phyloP scores from a whole-genome alignment of 2,113 vertebrate species.

The Microtus oregoni region DNA sequence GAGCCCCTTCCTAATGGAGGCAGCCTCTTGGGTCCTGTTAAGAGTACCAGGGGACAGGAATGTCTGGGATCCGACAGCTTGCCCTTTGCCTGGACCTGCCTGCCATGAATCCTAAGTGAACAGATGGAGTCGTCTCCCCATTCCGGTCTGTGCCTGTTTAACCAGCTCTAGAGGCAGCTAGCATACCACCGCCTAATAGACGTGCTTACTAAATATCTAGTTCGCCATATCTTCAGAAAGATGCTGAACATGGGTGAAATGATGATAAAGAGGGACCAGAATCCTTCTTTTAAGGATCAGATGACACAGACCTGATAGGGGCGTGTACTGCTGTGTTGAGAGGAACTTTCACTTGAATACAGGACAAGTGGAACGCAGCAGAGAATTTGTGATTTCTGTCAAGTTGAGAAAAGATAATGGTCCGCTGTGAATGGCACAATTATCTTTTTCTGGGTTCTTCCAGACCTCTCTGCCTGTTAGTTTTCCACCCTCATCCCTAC shows the following conservation, averaged over 20 bases:
- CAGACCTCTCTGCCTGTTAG: neutral
- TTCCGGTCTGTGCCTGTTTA: neutral
- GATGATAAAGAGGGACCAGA: neutral
- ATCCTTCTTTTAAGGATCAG: constrained; percentile 18
- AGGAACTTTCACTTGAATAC: neutral
- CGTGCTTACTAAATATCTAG: constrained; percentile 39
- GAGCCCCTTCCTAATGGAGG: neutral
- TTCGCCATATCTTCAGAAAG: neutral
- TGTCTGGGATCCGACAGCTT: neutral
- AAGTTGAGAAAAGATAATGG: neutral
- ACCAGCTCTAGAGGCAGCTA: neutral
- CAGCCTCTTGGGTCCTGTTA: neutral
- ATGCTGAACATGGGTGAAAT: neutral
- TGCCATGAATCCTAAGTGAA: neutral
- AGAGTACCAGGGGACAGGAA: neutral
- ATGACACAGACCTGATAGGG: neutral
- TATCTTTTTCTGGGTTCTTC: neutral
- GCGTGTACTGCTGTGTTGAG: neutral
- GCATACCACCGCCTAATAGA: neutral
- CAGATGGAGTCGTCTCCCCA: neutral
- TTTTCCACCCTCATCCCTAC: neutral
- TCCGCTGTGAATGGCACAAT: neutral
- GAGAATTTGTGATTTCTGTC: neutral
- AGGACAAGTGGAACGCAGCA: neutral
- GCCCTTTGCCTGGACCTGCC: neutral